Base-by-base conservation (phyloP, 2,888 invertebrate genomes). In the Ennomos erosarius region DNA sequence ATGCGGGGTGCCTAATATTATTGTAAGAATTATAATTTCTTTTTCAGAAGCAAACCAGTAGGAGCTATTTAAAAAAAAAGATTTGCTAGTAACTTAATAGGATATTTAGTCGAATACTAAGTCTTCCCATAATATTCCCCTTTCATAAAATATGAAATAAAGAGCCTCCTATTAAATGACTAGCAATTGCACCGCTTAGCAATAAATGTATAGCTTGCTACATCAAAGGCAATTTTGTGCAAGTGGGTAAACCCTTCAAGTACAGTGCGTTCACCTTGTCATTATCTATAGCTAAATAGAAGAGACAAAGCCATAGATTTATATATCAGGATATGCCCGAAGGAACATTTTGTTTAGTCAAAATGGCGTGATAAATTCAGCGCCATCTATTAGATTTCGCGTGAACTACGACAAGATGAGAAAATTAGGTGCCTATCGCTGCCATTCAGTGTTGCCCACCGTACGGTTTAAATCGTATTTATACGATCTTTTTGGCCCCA, bases 261-360 rank as follows among this genome's bases (percentile, higher is more conserved):
- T 43, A 46, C 10, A 36, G 55, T 38, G 47, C 55, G 51, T 60
- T 55, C 38, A 60, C 55, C 55, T 58, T 52, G 42, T 55, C 51
- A 51, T 40, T 59, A 60, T 58, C 52, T 68, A 64, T 65, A 68
- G 65, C 57, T 67, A 67, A 70, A 73, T 69, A 65, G 63, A 68
- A 63, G 54, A 62, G 61, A 74, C 74, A 71, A n/a, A n/a, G n/a
- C n/a, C n/a, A n/a, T n/a, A n/a, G n/a, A n/a, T n/a, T n/a, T n/a
- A n/a, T n/a, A n/a, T n/a, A n/a, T n/a, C n/a, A n/a, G n/a, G n/a
- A n/a, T n/a, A n/a, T n/a, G n/a, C n/a, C n/a, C n/a, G n/a, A n/a
- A n/a, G n/a, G n/a, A n/a, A n/a, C n/a, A n/a, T n/a, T n/a, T n/a
- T n/a, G n/a, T n/a, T n/a, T n/a, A n/a, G n/a, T n/a, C n/a, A n/a